phyloP scores from a whole-genome alignment of 2,113 vertebrate genomes.

The Rhinoptilus africanus region DNA sequence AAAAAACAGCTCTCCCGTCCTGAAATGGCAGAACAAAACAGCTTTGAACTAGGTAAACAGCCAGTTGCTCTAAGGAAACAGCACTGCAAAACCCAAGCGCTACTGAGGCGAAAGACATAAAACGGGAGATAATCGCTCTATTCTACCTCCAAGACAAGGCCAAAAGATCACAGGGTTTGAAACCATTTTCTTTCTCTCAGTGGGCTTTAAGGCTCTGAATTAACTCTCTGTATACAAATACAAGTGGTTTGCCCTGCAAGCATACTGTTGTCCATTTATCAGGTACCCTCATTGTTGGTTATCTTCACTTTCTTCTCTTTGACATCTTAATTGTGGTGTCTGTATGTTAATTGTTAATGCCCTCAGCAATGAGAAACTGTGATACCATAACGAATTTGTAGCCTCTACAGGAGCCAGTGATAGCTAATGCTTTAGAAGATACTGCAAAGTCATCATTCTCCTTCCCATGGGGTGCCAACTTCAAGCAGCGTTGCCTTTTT shows the following conservation, averaged over 20 bases:
- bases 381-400: not conserved
- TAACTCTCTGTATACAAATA: not conserved
- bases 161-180: not conserved
- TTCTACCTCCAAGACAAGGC: not conserved
- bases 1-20: slow-evolving; percentile 6
- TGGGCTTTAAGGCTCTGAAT: not conserved
- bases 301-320: not conserved
- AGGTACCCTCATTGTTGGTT: not conserved
- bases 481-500: not conserved
- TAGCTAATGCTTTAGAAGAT: not conserved
- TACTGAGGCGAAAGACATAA: not conserved
- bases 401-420: not conserved
- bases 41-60: slow-evolving; percentile 20
- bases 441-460: not conserved
- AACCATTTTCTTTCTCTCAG: not conserved
- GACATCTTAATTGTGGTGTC: not conserved
- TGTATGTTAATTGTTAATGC: not conserved
- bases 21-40: not conserved
- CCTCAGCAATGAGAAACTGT: not conserved
- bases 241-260: not conserved
- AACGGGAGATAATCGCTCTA: not conserved
- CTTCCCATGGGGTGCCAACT: not conserved
- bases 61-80: not conserved
- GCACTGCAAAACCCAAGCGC: not conserved
- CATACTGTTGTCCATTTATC: not conserved